Percentiles rank a stretch among this genome's conserved stretches.
Evolutionary conservation across 2,888 invertebrate species (phyloP).

Genomic region (Furcula furcula): DNA sequence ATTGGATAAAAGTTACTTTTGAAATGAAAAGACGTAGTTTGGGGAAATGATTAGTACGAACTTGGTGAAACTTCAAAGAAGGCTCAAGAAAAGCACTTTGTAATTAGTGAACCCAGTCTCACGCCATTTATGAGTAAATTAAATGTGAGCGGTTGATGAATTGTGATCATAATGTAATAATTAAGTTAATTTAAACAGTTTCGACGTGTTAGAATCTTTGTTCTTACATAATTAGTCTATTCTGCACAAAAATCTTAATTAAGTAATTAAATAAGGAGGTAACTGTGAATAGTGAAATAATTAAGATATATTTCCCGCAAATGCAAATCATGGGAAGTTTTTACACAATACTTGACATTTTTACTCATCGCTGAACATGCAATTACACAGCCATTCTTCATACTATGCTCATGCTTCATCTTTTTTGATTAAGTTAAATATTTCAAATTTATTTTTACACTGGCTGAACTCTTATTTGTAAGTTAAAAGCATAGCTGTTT

Average conservation of each 20-base stretch:
- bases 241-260: conserved; percentile 13
- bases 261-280: conserved; percentile 26
- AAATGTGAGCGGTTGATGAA: background rate
- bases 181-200: background rate
- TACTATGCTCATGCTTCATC: background rate
- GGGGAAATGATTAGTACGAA: conserved; percentile 55
- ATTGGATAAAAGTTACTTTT: conserved; percentile 61
- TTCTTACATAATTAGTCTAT: background rate
- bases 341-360: conserved; percentile 24
- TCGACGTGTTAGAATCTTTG: conserved; percentile 2
- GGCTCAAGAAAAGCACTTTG: conserved; percentile 38
- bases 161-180: conserved; percentile 2
- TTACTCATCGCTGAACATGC: conserved; percentile 21
- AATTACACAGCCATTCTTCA: conserved; percentile 18
- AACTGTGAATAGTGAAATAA: conserved; percentile 27
- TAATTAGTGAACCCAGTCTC: conserved; percentile 39
- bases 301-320: conserved; percentile 22
- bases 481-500: too few species aligned
- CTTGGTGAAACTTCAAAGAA: conserved; percentile 45
- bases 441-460: too few species aligned
- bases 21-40: conserved; percentile 55
- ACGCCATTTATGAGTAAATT: background rate
- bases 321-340: conserved; percentile 30
- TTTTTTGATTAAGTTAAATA: conserved; percentile 7
- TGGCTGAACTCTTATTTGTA: too few species aligned